Percentiles rank a stretch among this genome's conserved stretches.
Evolutionary conservation across 2,113 vertebrate species (phyloP).

Genomic region (Xenopus borealis): DNA sequence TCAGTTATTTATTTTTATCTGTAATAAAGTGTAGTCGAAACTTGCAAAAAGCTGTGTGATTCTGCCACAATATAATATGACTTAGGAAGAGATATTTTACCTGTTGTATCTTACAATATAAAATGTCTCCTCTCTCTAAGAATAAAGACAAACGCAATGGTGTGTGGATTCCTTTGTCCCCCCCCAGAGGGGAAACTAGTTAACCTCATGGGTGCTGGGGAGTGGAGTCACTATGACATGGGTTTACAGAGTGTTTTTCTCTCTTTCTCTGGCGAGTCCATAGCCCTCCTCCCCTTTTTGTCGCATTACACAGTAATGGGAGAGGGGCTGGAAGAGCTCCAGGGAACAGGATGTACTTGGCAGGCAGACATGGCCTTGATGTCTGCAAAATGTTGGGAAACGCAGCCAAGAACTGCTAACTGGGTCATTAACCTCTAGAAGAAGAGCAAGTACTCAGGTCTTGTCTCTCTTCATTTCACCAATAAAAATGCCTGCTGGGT

Average conservation of each 20-base stretch:
- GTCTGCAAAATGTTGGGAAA: conserved; percentile 80
- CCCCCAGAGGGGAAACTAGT: conserved; percentile 12
- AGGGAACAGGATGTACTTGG: conserved; percentile 84
- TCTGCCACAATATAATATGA: too few relatives aligned
- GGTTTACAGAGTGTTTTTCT: conserved; percentile 27
- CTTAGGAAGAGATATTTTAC: too few relatives aligned
- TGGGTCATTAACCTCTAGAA: conserved; percentile 81
- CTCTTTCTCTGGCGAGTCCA: conserved; percentile 52
- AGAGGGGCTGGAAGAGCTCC: conserved; percentile 74
- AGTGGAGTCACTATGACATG: neutral
- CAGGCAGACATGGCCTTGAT: conserved; percentile 70
- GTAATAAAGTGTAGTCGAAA: too few relatives aligned
- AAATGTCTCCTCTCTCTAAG: too few relatives aligned
- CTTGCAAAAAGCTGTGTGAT: too few relatives aligned
- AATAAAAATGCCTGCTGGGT: conserved; percentile 65
- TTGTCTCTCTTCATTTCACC: conserved; percentile 68
- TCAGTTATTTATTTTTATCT: too few relatives aligned
- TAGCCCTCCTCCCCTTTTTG: conserved; percentile 71
- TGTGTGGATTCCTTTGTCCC: conserved; percentile 1
- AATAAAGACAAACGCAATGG: neutral
- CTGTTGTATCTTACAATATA: too few relatives aligned
- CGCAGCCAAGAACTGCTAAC: conserved; percentile 80
- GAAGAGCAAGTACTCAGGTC: conserved; percentile 69
- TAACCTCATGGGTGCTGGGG: conserved; percentile 13
- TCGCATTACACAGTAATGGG: conserved; percentile 78